Evolutionary conservation across 2,888 invertebrate genomes (phyloP).

Genomic region (Drosophila seclusa): DNA sequence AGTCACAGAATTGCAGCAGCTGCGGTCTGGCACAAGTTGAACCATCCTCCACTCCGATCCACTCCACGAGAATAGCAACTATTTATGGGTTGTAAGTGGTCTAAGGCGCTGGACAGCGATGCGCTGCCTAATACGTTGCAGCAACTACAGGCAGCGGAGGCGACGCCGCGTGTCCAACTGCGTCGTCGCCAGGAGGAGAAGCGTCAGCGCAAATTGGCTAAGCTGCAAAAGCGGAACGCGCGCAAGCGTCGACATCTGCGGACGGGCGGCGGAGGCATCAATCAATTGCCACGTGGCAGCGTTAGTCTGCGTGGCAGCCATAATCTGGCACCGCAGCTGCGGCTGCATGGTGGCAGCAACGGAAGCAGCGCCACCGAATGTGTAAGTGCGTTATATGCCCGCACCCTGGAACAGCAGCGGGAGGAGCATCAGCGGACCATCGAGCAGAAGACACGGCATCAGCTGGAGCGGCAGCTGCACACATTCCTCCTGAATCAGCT

Average conservation of each 20-base stretch:
- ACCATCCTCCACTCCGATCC: neutral
- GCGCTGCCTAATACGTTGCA: conserved; percentile 79
- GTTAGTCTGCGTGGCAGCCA: conserved; percentile 13
- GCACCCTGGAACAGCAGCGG: conserved; percentile 72
- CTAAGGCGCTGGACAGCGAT: conserved; percentile 62
- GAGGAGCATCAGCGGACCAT: conserved; percentile 75
- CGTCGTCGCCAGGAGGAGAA: conserved; percentile 74
- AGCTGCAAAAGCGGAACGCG: conserved; percentile 75
- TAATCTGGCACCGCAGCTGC: conserved; percentile 52
- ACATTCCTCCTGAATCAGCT: conserved; percentile 91
- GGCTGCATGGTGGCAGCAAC: conserved; percentile 67
- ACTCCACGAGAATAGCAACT: neutral
- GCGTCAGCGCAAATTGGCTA: conserved; percentile 74
- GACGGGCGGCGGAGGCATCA: neutral
- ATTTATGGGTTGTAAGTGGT: conserved; percentile 82
- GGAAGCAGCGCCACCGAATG: conserved; percentile 61
- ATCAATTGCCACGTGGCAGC: conserved; percentile 20
- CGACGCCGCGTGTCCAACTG: conserved; percentile 32
- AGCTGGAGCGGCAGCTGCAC: conserved; percentile 88
- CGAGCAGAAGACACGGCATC: conserved; percentile 84
- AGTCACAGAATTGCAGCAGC: conserved; percentile 7
- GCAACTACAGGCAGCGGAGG: conserved; percentile 68
- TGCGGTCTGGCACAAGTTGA: neutral
- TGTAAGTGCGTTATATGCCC: conserved; percentile 64
- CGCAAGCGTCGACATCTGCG: conserved; percentile 63